These are phyloP conservation scores for Erinaceus europaeus DNA, from an alignment of 2,113 vertebrate genomes.

Conservation along the genomic window DNA sequence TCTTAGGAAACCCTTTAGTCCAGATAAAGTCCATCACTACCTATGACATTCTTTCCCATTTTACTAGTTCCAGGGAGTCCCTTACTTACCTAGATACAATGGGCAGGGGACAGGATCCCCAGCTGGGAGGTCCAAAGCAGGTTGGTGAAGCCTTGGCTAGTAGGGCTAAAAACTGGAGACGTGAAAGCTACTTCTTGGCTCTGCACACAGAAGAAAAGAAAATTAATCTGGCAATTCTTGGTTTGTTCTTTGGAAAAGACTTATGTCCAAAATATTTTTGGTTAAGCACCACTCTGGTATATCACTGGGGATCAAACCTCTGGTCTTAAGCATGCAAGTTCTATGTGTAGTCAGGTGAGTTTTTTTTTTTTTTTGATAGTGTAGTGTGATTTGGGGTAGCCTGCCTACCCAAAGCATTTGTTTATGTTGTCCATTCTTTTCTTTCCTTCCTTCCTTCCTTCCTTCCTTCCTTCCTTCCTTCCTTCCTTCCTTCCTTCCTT, in stretches of 20 bases:
- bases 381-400: too few species aligned
- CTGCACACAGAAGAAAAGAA: not conserved
- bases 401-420: too few species aligned
- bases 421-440: too few species aligned
- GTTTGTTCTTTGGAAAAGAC: not conserved
- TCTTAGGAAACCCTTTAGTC: not conserved
- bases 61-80: not conserved
- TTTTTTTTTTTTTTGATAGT: too few species aligned
- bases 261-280: not conserved
- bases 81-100: conserved; percentile 20
- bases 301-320: too few species aligned
- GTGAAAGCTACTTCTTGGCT: not conserved
- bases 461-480: too few species aligned
- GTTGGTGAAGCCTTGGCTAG: not conserved
- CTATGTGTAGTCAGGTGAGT: too few species aligned
- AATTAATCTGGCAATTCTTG: not conserved
- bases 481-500: too few species aligned
- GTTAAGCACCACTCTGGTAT: too few species aligned
- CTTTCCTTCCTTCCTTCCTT: too few species aligned
- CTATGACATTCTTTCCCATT: not conserved
- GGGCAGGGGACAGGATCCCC: not conserved
- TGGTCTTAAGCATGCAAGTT: too few species aligned
- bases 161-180: not conserved
- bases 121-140: not conserved
- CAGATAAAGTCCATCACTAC: not conserved